Conservation (phyloP, 2,797 vertebrate genomes). For the Sebastiscus albofasciatus region DNA sequence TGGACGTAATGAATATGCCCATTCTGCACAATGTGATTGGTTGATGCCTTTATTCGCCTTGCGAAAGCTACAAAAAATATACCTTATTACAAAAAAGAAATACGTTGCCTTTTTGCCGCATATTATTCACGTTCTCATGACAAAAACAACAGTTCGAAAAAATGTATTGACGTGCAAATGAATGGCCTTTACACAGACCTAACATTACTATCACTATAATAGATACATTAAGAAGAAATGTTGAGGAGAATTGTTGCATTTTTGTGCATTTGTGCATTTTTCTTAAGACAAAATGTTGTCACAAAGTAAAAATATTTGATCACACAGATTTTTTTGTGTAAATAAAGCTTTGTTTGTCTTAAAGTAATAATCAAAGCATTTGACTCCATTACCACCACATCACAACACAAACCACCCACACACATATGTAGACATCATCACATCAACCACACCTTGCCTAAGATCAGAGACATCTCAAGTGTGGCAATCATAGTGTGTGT, state of each 20-base stretch:
- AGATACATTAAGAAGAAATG: not conserved
- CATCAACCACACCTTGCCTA: not conserved
- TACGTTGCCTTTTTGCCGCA: too few relatives aligned
- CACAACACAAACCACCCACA: not conserved
- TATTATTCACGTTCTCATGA: too few relatives aligned
- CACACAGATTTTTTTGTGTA: not conserved
- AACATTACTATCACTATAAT: too few relatives aligned
- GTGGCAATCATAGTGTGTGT: not conserved
- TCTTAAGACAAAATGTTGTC: not conserved
- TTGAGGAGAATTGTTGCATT: not conserved
- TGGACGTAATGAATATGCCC: too few relatives aligned
- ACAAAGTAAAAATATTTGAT: not conserved
- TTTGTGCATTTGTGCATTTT: too few relatives aligned
- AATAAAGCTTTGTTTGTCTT: not conserved
- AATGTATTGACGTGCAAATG: too few relatives aligned
- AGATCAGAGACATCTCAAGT: slow-evolving; percentile 2
- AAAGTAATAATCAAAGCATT: not conserved
- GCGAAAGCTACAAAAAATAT: too few relatives aligned
- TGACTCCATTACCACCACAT: not conserved
- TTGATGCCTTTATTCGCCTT: too few relatives aligned
- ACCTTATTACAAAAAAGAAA: too few relatives aligned
- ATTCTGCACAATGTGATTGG: too few relatives aligned
- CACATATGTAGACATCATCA: not conserved
- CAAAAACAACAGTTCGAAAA: too few relatives aligned
- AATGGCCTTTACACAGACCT: too few relatives aligned